phyloP scores from a whole-genome alignment of 2,888 invertebrate genomes.

The Zygaena filipendulae region DNA sequence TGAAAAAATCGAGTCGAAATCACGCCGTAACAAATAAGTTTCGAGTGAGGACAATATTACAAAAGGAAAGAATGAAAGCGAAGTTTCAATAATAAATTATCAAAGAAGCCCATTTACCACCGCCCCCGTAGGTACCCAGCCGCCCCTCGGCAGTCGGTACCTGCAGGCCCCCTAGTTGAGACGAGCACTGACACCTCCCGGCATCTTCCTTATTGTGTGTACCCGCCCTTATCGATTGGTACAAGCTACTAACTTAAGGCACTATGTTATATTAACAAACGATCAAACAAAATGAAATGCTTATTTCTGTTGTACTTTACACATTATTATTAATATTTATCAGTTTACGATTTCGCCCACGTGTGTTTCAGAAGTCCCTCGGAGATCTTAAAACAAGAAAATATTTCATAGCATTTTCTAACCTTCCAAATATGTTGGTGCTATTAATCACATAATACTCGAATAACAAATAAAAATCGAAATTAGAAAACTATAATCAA shows the following conservation, averaged over 20 bases:
- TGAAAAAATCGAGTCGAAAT: too few relatives aligned
- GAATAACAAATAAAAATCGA: too few relatives aligned
- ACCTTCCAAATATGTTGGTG: too few relatives aligned
- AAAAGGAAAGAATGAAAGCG: conserved; percentile 46
- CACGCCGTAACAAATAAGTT: conserved; percentile 45
- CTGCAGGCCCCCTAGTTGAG: conserved; percentile 22
- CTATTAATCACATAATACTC: too few relatives aligned
- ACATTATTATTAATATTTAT: conserved; percentile 1
- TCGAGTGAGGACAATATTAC: conserved; percentile 45
- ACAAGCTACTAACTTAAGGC: conserved; percentile 12
- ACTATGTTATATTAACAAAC: conserved; percentile 4
- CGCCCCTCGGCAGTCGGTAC: conserved; percentile 8
- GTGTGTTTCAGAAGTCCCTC: too few relatives aligned
- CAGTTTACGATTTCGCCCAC: conserved; percentile 1
- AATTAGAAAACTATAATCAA: too few relatives aligned
- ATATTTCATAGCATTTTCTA: too few relatives aligned
- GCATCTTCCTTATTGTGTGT: conserved; percentile 46
- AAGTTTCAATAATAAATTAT: conserved; percentile 61
- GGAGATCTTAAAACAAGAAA: too few relatives aligned
- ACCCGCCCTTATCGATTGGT: conserved; percentile 29
- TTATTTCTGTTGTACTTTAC: too few relatives aligned
- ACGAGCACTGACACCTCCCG: conserved; percentile 47
- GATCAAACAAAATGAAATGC: too few relatives aligned
- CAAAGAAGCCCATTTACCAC: conserved; percentile 31
- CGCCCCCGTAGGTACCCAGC: conserved; percentile 16